Percentiles rank a stretch among this genome's conserved stretches.
Evolutionary conservation across 2,797 vertebrate genomes (phyloP).

Genomic region (Amblyopsis hoosieri): DNA sequence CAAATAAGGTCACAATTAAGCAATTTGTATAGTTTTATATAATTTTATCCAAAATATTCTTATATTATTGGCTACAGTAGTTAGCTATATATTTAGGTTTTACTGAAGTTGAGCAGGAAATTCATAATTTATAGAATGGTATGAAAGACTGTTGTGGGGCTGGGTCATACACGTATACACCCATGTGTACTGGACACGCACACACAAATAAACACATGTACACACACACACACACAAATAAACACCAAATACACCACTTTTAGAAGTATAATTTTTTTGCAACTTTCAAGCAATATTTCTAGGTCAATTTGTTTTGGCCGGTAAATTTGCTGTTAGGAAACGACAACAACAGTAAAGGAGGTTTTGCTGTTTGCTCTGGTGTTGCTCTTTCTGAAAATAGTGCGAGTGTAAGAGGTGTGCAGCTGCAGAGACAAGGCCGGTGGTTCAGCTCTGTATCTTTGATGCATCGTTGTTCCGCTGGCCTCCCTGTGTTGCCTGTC

Average conservation of each 20-base stretch:
- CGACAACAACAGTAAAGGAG: slow-evolving; percentile 62
- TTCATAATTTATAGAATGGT: too few relatives aligned
- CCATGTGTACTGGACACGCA: background rate
- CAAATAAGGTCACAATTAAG: too few relatives aligned
- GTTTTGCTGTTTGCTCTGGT: slow-evolving; percentile 53
- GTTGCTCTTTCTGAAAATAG: slow-evolving; percentile 72
- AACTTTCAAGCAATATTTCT: background rate
- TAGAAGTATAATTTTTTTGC: background rate
- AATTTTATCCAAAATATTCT: too few relatives aligned
- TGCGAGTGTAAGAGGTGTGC: slow-evolving; percentile 37
- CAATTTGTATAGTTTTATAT: too few relatives aligned
- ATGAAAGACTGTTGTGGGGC: background rate
- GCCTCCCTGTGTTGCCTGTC: slow-evolving; percentile 54
- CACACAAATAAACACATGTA: background rate
- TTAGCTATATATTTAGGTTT: too few relatives aligned
- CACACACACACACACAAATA: background rate
- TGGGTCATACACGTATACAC: background rate
- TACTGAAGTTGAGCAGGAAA: too few relatives aligned
- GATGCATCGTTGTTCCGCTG: slow-evolving; percentile 64
- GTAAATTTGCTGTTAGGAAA: slow-evolving; percentile 60
- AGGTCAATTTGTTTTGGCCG: slow-evolving; percentile 37
- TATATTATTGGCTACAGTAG: too few relatives aligned
- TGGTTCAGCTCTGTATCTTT: slow-evolving; percentile 61
- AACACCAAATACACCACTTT: background rate
- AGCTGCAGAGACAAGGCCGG: slow-evolving; percentile 49